Base-by-base conservation (phyloP, 30 jellyfish, hydroid and myxozoan genomes). In the Aurelia coerulea region DNA sequence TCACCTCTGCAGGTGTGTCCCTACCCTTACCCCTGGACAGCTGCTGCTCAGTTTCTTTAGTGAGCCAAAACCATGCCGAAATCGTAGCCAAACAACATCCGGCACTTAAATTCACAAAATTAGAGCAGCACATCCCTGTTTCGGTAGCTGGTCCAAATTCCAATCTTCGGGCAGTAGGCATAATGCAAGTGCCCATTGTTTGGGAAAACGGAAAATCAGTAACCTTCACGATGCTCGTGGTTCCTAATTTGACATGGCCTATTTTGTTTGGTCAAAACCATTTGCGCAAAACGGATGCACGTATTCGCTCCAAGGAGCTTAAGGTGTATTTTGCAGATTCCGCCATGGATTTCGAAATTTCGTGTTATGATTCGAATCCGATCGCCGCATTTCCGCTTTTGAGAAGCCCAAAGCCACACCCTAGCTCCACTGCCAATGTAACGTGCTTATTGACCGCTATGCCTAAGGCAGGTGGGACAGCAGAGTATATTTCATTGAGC, bases 1-100 rank as follows among this genome's bases (percentile, higher is more conserved):
- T 70, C 59, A 33, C 92, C n/a, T 83, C 92, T 1, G 92, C 85
- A 16, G 92, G 85, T 34, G 70, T 83, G 12, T 49, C 79, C 78
- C 50, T 83, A 4, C 92, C 92, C 49, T 70, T 83, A 66, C 73
- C 90, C 71, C 54, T 64, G 33, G 90, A 81, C 51, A 81, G 78
- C 14, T 81, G 91, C 84, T 81, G 91, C 63, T 81, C 91, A 6
- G 91, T 71, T 51, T 81, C 84, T 2, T 34, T 68, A 23, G 91
- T 81, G 29, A 81, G 84, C 52, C 78, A 81, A 81, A 68, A 81
- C 1, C 91, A 68, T 54, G 91, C 78, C 23, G 78, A 71, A 5
- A 41, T 17, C 41, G 78, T 50, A 13, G 78, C 66, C 66, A 56
- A 77, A 37, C 12, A 52, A 17, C 12, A 31, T 12, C 92, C 92